Evolutionary conservation across 2,797 vertebrate genomes (phyloP), one percentile per base, ranked within the genome.

Genomic region (Hippoglossus hippoglossus): DNA sequence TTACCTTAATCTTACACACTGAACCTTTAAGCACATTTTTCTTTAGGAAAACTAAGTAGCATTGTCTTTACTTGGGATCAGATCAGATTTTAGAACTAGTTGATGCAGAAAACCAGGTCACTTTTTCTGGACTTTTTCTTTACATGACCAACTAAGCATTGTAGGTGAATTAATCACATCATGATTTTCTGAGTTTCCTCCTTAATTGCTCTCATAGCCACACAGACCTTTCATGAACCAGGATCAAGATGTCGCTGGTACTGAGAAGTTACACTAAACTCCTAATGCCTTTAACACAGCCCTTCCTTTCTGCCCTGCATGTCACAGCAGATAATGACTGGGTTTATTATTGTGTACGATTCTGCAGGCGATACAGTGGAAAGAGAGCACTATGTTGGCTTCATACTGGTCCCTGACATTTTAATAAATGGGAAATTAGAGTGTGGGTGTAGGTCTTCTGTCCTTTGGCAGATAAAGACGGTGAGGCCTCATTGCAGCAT

Each of bases 351-450:
- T 49, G 19, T 2, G 19, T 9, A 6, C 39, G 4, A 61, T 28
- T 26, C 18, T 55, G 22, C 56, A 36, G 55, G 24, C 25, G 49
- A 41, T 44, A 55, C 24, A 47, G 31, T 24, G 18, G 57, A 63
- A 41, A 25, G n/a, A 16, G 56, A 21, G 50, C 52, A 15, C 26
- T 19, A 26, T 1, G n/a, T n/a, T n/a, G n/a, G 25, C 52, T 13
- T n/a, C n/a, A 51, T 34, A 70, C 52, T 54, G 41, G 13, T 62
- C 12, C 36, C 62, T 73, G 71, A 77, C 62, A 70, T 73, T 77
- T 73, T 10, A 70, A 34, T 47, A 53, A 60, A 77, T 24, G 51
- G 39, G 26, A 56, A 53, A 66, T 50, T 47, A 36, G 36, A 59
- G 54, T 13, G 36, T 31, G 7, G 31, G 19, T 55, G 25, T 31